Percentiles rank a stretch among this genome's conserved stretches.
phyloP scores from a whole-genome alignment of 2,113 vertebrate genomes.

The Siphamia tubifer region DNA sequence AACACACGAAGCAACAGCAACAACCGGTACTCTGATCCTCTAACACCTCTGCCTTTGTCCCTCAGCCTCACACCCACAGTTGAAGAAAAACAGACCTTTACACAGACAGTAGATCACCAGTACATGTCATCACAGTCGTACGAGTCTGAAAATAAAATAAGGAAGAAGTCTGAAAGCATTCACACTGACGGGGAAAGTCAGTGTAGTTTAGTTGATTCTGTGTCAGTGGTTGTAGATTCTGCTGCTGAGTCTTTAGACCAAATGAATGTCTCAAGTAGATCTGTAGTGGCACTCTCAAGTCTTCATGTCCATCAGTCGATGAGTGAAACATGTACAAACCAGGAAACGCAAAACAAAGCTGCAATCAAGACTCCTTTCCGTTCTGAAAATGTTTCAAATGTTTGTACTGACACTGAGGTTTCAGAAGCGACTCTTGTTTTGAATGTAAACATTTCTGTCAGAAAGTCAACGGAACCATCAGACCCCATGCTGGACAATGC shows the following conservation, averaged over 20 bases:
- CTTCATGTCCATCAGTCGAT: background rate
- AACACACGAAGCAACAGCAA: constrained; percentile 25
- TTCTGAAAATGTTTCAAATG: background rate
- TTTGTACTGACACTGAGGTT: background rate
- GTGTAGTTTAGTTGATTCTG: background rate
- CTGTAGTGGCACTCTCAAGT: too few relatives aligned
- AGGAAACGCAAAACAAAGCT: background rate
- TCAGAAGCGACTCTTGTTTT: background rate
- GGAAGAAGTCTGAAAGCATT: background rate
- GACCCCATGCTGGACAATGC: background rate
- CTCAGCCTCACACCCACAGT: constrained; percentile 29
- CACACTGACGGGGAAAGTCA: background rate
- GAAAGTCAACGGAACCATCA: background rate
- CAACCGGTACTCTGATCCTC: background rate
- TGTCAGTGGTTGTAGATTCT: background rate
- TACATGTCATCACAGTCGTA: background rate
- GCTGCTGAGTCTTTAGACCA: background rate
- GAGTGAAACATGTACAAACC: background rate
- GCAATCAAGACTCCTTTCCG: background rate
- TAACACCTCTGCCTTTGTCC: background rate
- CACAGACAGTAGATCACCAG: background rate
- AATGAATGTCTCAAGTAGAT: too few relatives aligned
- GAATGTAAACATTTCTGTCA: background rate
- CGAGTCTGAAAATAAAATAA: background rate
- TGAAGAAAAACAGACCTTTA: background rate